phyloP scores from a whole-genome alignment of 2,888 invertebrate species.

The Tinea trinotella region DNA sequence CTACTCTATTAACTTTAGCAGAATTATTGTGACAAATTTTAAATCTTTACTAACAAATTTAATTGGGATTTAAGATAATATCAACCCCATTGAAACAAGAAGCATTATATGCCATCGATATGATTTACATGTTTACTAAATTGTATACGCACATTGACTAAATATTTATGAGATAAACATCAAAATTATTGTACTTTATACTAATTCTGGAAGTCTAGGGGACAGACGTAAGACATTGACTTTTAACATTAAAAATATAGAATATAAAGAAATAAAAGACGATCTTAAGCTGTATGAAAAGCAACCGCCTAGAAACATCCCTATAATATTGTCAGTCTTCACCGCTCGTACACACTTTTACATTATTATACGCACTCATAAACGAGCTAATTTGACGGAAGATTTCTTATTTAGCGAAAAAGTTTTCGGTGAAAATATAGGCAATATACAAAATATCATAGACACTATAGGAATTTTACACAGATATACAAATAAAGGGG shows the following conservation, averaged over 20 bases:
- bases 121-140: slow-evolving; percentile 36
- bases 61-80: slow-evolving; percentile 41
- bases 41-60: slow-evolving; percentile 29
- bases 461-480: slow-evolving; percentile 46
- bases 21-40: slow-evolving; percentile 33
- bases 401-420: slow-evolving; percentile 52
- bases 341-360: slow-evolving; percentile 57
- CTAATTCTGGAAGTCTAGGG: slow-evolving; percentile 51
- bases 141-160: slow-evolving; percentile 42
- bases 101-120: slow-evolving; percentile 63
- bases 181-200: slow-evolving; percentile 48
- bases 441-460: slow-evolving; percentile 53
- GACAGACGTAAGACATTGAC: slow-evolving; percentile 55
- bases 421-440: slow-evolving; percentile 64
- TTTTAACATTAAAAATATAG: slow-evolving; percentile 62
- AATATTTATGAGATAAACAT: slow-evolving; percentile 45
- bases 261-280: slow-evolving; percentile 43
- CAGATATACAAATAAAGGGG: slow-evolving; percentile 47
- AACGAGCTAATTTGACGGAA: slow-evolving; percentile 58
- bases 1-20: slow-evolving; percentile 26
- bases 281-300: slow-evolving; percentile 46
- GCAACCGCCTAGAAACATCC: slow-evolving; percentile 51
- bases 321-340: slow-evolving; percentile 69
- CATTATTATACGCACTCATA: slow-evolving; percentile 45
- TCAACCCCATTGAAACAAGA: slow-evolving; percentile 47